A percentile compares a stretch with the other conserved stretches of the same genome.
Evolutionary conservation across 1,140 invertebrate genomes (phyloP).

Genomic region (Drosophila pectinifera): DNA sequence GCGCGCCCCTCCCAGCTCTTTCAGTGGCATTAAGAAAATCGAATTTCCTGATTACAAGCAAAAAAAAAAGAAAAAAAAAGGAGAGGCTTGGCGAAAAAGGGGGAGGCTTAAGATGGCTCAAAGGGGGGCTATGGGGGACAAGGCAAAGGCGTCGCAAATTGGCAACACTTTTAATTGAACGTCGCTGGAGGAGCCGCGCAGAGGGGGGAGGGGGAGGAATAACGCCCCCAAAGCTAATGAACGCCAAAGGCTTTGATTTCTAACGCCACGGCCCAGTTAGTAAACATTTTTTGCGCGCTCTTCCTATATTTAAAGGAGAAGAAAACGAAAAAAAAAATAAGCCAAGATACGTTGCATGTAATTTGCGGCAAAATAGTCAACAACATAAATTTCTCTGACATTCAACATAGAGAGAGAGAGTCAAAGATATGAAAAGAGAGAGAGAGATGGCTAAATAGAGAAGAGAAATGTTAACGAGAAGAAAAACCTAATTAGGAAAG

Average conservation of each 20-base stretch:
- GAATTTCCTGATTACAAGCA: constrained; percentile 83
- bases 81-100: neutral
- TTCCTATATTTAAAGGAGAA: constrained; percentile 13
- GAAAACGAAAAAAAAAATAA: neutral
- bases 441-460: too few species aligned
- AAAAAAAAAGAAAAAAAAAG: neutral
- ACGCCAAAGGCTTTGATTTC: constrained; percentile 82
- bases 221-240: constrained; percentile 85
- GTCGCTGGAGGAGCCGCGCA: constrained; percentile 38
- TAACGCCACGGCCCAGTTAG: constrained; percentile 71
- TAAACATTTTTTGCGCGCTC: constrained; percentile 28
- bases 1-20: neutral
- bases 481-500: neutral
- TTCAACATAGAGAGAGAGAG: neutral
- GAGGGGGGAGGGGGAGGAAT: constrained; percentile 3
- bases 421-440: neutral
- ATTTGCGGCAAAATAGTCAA: constrained; percentile 81
- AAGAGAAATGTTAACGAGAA: neutral
- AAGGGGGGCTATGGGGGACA: neutral
- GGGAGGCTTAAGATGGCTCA: too few species aligned
- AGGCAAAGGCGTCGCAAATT: constrained; percentile 69
- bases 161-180: constrained; percentile 83
- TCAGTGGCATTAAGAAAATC: constrained; percentile 82
- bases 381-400: constrained; percentile 71
- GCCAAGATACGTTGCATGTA: constrained; percentile 68